phyloP scores from a whole-genome alignment of 2,797 vertebrate genomes.

The Trachurus trachurus region DNA sequence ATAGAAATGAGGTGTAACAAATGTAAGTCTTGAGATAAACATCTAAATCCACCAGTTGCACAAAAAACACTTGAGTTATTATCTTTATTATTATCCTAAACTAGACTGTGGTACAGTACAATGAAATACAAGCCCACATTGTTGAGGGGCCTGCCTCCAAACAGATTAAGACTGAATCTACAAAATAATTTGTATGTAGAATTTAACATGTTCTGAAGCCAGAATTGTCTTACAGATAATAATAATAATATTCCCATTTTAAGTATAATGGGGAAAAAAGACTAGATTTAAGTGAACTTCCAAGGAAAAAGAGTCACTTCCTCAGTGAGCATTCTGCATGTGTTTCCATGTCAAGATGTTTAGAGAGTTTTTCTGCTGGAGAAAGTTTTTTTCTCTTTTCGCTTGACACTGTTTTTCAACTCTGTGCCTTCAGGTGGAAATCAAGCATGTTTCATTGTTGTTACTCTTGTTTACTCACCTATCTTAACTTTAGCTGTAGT shows the following conservation, averaged over 20 bases:
- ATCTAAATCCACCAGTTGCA: too few species aligned
- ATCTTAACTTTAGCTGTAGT: slow-evolving; percentile 3
- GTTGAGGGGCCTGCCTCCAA: too few species aligned
- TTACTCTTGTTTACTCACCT: slow-evolving; percentile 6
- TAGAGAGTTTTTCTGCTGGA: not conserved
- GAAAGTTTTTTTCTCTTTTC: not conserved
- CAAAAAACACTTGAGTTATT: too few species aligned
- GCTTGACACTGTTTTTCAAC: slow-evolving; percentile 33
- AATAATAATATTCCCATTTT: not conserved
- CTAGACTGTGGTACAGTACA: too few species aligned
- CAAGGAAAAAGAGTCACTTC: not conserved
- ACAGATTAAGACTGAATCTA: too few species aligned
- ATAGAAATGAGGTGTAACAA: too few species aligned
- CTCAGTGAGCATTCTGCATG: not conserved
- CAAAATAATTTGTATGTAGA: too few species aligned
- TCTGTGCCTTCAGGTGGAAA: slow-evolving; percentile 24
- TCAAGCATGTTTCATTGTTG: slow-evolving; percentile 33
- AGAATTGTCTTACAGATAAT: not conserved
- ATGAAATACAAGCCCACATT: too few species aligned
- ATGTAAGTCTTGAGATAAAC: too few species aligned
- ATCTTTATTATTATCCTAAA: too few species aligned
- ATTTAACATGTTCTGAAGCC: not conserved
- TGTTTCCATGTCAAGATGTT: not conserved
- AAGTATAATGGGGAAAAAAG: too few species aligned
- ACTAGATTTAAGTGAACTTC: not conserved